Evolutionary conservation across 1,140 invertebrate genomes (phyloP), one percentile per base, ranked within the genome.

Genomic region (Rhyacophila brunnea): DNA sequence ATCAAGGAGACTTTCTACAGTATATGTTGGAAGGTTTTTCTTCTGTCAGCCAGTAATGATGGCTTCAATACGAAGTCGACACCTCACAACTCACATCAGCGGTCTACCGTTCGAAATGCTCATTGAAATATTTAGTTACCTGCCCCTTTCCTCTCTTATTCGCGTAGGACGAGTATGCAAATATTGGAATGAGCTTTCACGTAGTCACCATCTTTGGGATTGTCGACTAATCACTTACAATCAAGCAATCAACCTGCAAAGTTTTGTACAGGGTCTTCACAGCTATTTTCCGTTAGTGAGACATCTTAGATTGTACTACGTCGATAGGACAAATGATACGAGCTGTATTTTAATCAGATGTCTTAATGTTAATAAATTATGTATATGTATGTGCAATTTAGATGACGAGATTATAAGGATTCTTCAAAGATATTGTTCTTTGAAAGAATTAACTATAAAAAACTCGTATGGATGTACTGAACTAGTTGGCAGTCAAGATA

Each of bases 51-150:
- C n/a, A n/a, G n/a, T n/a, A n/a, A n/a, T n/a, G n/a, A n/a, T n/a
- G n/a, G n/a, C n/a, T n/a, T n/a, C n/a, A n/a, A n/a, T n/a, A n/a
- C n/a, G n/a, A n/a, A n/a, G n/a, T n/a, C n/a, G n/a, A n/a, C n/a
- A n/a, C n/a, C n/a, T n/a, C n/a, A n/a, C n/a, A n/a, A n/a, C n/a
- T n/a, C n/a, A 42, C 19, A 71, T 74, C n/a, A 62, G 73, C 53
- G 23, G 62, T 46, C 63, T 79, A 45, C 77, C 77, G 19, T 68
- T 75, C 60, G 77, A 79, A 66, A 66, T 79, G 35, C 48, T 78
- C 36, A 64, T 74, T 48, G 48, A 65, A 20, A 73, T 79, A 58
- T 75, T 79, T 43, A 71, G 72, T 66, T 70, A 55, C 50, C 65
- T 79, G 40, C 64, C 73, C 13, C 13, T 77, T 20, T 68, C 74